Evolutionary conservation across 2,888 invertebrate genomes (phyloP), one percentile per base, ranked within the genome.

Genomic region (Willowsia nigromaculata): DNA sequence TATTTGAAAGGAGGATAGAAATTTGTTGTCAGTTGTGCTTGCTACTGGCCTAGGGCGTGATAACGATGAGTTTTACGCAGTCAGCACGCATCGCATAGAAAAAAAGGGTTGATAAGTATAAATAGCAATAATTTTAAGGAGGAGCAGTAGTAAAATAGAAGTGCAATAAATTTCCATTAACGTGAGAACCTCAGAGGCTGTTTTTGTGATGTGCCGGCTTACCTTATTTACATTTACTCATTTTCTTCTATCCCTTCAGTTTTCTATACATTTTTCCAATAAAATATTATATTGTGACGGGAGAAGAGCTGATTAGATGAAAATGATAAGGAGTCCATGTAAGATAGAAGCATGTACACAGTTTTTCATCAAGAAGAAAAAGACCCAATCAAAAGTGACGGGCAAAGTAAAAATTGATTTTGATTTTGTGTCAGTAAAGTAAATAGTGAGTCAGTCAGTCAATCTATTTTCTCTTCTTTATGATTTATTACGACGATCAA

Each of bases 81-180:
- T 37, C 22, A 18, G 59, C 83, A 83, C 83, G 83, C 83, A 68
- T 43, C 15, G 27, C 2, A 30, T 15, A 5, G 40, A 22, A 68
- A 37, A 22, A 74, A 74, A 47, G 74, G 47, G 47, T 13, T 43
- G 43, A 30, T 68, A 40, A 18, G 3, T 37, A 68, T 22, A 22
- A 50, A 18, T n/a, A 76, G 30, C 47, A 74, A n/a, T 40, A 76
- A 43, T 22, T 18, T 50, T n/a, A 18, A 18, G 33, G 22, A 76
- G 30, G 18, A 50, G 43, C 6, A 4, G 62, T 13, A 62, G 15
- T 3, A 47, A 27, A 43, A 13, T 27, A 76, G 53, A 76, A 76
- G 56, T 30, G 82, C 62, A 81, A 88, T 88, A 88, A 88, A 88
- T 88, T 88, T 88, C 81, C 87, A 88, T 88, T 88, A 88, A 81